Evolutionary conservation across 2,113 vertebrate species (phyloP), one percentile per base, ranked within the genome.

Genomic region (Xenus cinereus): DNA sequence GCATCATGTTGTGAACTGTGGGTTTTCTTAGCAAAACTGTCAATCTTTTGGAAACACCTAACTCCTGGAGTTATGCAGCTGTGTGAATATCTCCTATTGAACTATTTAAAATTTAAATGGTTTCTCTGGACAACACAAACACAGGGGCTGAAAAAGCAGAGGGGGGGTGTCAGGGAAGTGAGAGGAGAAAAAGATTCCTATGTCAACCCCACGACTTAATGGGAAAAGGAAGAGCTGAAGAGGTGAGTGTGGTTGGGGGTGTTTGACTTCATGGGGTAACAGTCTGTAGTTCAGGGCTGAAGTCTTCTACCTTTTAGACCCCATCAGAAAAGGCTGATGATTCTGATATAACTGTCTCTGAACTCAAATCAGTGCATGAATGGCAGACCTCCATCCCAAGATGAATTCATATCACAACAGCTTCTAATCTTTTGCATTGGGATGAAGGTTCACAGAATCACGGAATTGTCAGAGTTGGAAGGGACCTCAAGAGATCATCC

Each of bases 1-100:
- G 26, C 41, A 35, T 12, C 15, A 0, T 39, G 53, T 8, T 6
- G 3, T 33, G 26, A 32, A 30, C 12, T 1, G 2, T 10, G n/a
- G 2, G 5, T 32, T 71, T 67, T 56, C 28, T 5, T 41, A 28
- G 43, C 73, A 67, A 45, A 91, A 57, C 56, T 24, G 45, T 33
- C 24, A 17, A 23, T 37, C 18, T 67, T 63, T 30, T 50, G 62
- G 39, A 20, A 68, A 28, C 10, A 19, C 6, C 17, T 5, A 26
- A 24, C 9, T 37, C 14, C 37, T 24, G 63, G 53, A 82, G 27
- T 35, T 66, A 22, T 0, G 3, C 0, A 5, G 18, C 41, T 41
- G 1, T 30, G 24, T 51, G 54, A 37, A 41, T 48, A 51, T 60
- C 32, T 78, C 0, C 2, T 27, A 2, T 6, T 23, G 53, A 43